phyloP scores from a whole-genome alignment of 1,140 invertebrate genomes.

The Drosophila ambigua region DNA sequence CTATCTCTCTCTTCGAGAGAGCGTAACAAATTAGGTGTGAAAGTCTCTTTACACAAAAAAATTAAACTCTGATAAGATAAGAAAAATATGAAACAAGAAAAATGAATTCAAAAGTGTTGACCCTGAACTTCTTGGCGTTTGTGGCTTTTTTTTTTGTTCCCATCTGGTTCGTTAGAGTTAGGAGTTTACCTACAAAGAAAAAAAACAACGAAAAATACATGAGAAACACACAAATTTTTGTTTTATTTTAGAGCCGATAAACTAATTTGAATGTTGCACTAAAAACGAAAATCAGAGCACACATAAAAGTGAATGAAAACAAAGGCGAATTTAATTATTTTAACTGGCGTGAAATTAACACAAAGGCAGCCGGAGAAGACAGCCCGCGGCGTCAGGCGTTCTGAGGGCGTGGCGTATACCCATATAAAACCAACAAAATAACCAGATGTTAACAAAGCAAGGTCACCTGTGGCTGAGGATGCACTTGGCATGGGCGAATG shows the following conservation, averaged over 20 bases:
- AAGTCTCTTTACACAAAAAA: too few relatives aligned
- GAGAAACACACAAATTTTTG: slow-evolving; percentile 33
- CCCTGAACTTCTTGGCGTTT: slow-evolving; percentile 35
- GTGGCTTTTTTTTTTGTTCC: slow-evolving; percentile 6
- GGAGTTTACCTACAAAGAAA: slow-evolving; percentile 56
- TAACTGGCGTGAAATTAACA: slow-evolving; percentile 51
- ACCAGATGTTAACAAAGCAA: slow-evolving; percentile 61
- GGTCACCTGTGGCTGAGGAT: slow-evolving; percentile 41
- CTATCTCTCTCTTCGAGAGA: too few relatives aligned
- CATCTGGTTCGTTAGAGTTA: slow-evolving; percentile 3
- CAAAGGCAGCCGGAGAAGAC: slow-evolving; percentile 14
- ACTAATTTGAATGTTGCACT: slow-evolving; percentile 46
- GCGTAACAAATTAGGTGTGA: too few relatives aligned
- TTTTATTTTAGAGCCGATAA: slow-evolving; percentile 45
- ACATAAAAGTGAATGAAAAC: slow-evolving; percentile 34
- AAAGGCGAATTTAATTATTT: slow-evolving; percentile 51
- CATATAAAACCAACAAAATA: slow-evolving; percentile 24
- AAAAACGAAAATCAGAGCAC: slow-evolving; percentile 42
- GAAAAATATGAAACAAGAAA: background rate
- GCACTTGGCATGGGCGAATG: slow-evolving; percentile 11
- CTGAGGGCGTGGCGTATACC: slow-evolving; percentile 37
- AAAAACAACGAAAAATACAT: slow-evolving; percentile 32
- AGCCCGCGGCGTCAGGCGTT: slow-evolving; percentile 42
- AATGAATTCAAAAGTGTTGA: slow-evolving; percentile 12
- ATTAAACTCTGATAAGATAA: background rate